Evolutionary conservation across 2,797 vertebrate genomes (phyloP).

Genomic region (Thunnus albacares): DNA sequence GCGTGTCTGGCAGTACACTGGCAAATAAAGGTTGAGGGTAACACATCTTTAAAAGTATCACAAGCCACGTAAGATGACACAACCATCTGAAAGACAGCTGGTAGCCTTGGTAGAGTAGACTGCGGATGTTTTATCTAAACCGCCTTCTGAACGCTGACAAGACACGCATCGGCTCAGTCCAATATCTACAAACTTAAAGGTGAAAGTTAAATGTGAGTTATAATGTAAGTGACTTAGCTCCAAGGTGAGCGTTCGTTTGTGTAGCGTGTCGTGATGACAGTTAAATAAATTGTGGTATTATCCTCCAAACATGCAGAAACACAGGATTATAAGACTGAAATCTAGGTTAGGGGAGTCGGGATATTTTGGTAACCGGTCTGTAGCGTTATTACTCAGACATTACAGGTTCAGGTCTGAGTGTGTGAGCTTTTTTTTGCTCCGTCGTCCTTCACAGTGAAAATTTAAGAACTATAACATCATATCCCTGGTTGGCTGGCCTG

Average conservation of each 20-base stretch:
- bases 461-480: conserved; percentile 28
- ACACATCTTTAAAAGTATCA: conserved; percentile 61
- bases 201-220: conserved; percentile 24
- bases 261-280: conserved; percentile 16
- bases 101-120: conserved; percentile 35
- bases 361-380: conserved; percentile 40
- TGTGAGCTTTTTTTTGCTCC: conserved; percentile 48
- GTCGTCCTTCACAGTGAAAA: conserved; percentile 75
- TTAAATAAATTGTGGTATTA: conserved; percentile 36
- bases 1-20: conserved; percentile 62
- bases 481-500: conserved; percentile 44
- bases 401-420: conserved; percentile 59
- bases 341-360: conserved; percentile 34
- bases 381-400: conserved; percentile 31
- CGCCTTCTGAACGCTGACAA: conserved; percentile 45
- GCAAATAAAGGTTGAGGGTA: conserved; percentile 40
- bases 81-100: conserved; percentile 52
- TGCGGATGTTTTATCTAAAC: conserved; percentile 44
- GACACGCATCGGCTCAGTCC: conserved; percentile 47
- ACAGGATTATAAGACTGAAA: conserved; percentile 41
- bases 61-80: conserved; percentile 65
- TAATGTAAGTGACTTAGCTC: conserved; percentile 20
- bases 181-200: conserved; percentile 58
- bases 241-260: conserved; percentile 14
- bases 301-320: conserved; percentile 70